Conservation (phyloP, 2,888 invertebrate species). For the Mongoloraphidia duomilia region DNA sequence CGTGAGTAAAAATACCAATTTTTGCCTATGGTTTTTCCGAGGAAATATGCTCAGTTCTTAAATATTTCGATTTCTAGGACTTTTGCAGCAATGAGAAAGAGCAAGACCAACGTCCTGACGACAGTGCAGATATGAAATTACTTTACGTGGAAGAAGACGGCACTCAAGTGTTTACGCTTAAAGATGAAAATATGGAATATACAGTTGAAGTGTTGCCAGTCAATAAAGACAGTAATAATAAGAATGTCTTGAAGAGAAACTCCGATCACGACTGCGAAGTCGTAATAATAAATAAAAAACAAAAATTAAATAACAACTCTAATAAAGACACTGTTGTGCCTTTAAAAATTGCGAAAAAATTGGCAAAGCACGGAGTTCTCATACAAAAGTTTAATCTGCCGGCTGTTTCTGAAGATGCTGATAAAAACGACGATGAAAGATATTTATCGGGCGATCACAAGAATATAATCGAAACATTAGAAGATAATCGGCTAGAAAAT, state of each 20-base stretch:
- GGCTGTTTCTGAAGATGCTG: neutral
- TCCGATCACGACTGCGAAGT: neutral
- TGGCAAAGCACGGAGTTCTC: constrained; percentile 1
- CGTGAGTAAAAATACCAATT: too few relatives aligned
- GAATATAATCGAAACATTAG: neutral
- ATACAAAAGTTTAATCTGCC: neutral
- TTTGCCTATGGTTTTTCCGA: too few relatives aligned
- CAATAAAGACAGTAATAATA: neutral
- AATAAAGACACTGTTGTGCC: neutral
- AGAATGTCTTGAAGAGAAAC: neutral
- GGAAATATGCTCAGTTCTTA: too few relatives aligned
- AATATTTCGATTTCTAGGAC: too few relatives aligned
- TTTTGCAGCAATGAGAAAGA: too few relatives aligned
- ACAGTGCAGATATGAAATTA: neutral
- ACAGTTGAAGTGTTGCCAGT: constrained; percentile 5
- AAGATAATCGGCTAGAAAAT: neutral
- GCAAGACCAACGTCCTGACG: neutral
- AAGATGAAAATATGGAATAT: constrained; percentile 12
- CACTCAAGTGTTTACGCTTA: constrained; percentile 2
- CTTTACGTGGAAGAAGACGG: constrained; percentile 4
- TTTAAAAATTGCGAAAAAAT: constrained; percentile 8
- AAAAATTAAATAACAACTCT: neutral
- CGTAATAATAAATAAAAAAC: neutral
- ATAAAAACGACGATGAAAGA: neutral
- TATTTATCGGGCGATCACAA: neutral